These are phyloP conservation scores for Protonemura montana DNA, from an alignment of 2,888 invertebrate genomes.

Conservation along the genomic window DNA sequence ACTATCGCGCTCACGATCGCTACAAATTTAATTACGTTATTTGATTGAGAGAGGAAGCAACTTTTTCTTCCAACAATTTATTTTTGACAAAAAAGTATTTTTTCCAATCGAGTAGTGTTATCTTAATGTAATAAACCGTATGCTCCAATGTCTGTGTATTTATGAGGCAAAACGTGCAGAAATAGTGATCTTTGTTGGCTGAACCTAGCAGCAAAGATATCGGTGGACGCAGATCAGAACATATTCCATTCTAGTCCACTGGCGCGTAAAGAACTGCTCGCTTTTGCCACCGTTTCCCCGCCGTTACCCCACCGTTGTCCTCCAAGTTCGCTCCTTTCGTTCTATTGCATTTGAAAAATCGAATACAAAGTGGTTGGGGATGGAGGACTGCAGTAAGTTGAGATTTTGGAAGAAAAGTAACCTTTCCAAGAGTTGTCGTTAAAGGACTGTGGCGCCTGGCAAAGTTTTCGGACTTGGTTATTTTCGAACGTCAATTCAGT, in stretches of 20 bases:
- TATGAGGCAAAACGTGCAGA: slow-evolving; percentile 20
- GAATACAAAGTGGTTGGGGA: slow-evolving; percentile 38
- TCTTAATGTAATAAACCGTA: slow-evolving; percentile 14
- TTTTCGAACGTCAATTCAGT: slow-evolving; percentile 30
- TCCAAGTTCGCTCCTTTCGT: not conserved
- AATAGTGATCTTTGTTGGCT: not conserved
- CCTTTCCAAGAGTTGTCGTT: slow-evolving; percentile 44
- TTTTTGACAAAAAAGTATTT: not conserved
- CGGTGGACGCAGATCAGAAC: not conserved
- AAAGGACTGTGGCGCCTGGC: slow-evolving; percentile 35
- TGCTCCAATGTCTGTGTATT: not conserved
- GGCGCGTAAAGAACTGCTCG: slow-evolving; percentile 30
- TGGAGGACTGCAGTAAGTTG: slow-evolving; percentile 13
- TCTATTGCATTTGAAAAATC: slow-evolving; percentile 40
- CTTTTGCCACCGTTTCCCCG: not conserved
- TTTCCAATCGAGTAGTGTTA: not conserved
- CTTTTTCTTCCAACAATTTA: not conserved
- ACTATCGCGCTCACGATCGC: not conserved
- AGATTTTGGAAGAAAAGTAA: slow-evolving; percentile 45
- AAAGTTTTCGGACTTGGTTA: slow-evolving; percentile 40
- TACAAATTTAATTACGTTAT: not conserved
- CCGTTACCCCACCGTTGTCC: not conserved
- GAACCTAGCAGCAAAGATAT: slow-evolving; percentile 7
- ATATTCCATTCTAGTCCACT: slow-evolving; percentile 34
- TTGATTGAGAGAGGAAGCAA: not conserved